Evolutionary conservation across 92 coral and sea anemone genomes (phyloP), one percentile per base, ranked within the genome.

Genomic region (Paramuricea clavata): DNA sequence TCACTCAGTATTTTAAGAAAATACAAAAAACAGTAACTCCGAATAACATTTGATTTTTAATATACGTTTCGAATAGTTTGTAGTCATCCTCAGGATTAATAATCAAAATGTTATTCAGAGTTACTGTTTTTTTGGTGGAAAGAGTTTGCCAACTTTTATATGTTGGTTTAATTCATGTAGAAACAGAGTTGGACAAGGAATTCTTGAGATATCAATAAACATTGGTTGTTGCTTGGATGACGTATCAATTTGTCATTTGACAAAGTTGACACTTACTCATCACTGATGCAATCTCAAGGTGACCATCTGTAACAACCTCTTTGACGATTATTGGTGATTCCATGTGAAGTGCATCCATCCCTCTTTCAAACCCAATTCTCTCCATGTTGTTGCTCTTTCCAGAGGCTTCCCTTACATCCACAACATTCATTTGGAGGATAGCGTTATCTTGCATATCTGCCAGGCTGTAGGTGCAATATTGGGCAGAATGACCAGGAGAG

Each of bases 271-370:
- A 75, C 83, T 74, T 61, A 85, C 89, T 85, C 71, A 85, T 49
- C 21, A 85, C 52, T 9, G 83, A 84, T 30, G 73, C 83, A 73
- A 85, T 85, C 61, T 85, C 89, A 8, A 52, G n/a, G 69, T 85
- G 89, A 30, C 89, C 89, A 85, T 85, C 78, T 34, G 83, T 85
- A 7, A 85, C 89, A 6, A 85, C 89, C 72, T 85, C 89, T 57
- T 50, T 85, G 23, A 85, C 36, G 28, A 17, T n/a, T 84, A 85
- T 85, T 13, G 64, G 31, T 13, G 82, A 74, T 16, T 13, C 59
- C 34, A 71, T 33, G 1, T 56, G 42, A 15, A 85, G 43, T 16
- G 72, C 17, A 41, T 76, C 83, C 60, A 85, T 74, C 7, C 83
- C 89, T 61, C 89, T 52, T 28, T 85, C 89, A 74, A 74, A 85